A percentile compares a stretch with the other conserved stretches of the same genome.
These are phyloP conservation scores for Palaemon carinicauda DNA, from an alignment of 1,140 invertebrate genomes.

Conservation along the genomic window DNA sequence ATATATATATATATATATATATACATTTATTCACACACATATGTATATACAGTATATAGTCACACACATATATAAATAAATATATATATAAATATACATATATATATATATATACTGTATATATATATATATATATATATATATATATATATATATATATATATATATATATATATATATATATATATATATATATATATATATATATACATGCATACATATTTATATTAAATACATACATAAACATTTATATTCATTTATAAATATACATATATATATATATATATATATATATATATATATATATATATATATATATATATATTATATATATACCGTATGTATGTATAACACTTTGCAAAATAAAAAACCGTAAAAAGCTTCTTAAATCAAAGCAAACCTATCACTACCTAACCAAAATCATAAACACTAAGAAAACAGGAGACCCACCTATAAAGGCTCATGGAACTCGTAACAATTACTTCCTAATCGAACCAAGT, in stretches of 20 bases:
- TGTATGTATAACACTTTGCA: no score
- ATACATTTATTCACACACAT: no score
- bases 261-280: background rate
- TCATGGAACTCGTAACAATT: no score
- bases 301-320: no score
- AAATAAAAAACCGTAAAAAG: no score
- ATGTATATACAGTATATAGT: no score
- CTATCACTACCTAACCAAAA: no score
- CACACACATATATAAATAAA: background rate
- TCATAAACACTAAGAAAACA: no score
- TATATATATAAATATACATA: background rate
- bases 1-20: background rate
- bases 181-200: conserved; percentile 5
- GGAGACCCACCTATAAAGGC: no score
- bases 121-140: background rate
- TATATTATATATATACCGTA: no score
- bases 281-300: background rate
- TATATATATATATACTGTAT: background rate
- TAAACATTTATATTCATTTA: background rate
- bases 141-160: background rate
- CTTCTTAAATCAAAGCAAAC: no score
- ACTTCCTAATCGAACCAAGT: no score
- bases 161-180: background rate
- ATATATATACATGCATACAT: background rate
- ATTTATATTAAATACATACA: background rate